Conservation (phyloP, 2,797 vertebrate genomes). For the Takifugu ocellatus region DNA sequence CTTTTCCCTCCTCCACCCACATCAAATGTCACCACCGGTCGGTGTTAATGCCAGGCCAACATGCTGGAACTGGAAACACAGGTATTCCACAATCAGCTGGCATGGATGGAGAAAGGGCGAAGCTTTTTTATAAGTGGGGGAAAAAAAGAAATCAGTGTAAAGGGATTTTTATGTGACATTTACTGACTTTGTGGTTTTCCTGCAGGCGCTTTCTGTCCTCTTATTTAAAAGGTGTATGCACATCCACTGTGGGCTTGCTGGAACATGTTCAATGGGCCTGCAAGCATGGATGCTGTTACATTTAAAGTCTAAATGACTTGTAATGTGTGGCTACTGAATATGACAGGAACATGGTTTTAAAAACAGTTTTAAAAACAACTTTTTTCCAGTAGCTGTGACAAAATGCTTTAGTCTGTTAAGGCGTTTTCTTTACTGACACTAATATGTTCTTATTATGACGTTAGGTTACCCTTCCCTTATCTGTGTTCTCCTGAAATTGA, state of each 20-base stretch:
- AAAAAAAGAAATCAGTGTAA: constrained; percentile 12
- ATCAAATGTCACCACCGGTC: constrained; percentile 13
- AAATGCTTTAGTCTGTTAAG: too few relatives aligned
- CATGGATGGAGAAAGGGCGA: constrained; percentile 20
- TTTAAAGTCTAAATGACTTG: background rate
- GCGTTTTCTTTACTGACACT: too few relatives aligned
- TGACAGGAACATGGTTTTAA: background rate
- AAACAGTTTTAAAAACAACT: background rate
- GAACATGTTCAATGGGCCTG: constrained; percentile 32
- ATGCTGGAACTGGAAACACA: constrained; percentile 61
- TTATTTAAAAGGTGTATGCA: constrained; percentile 37
- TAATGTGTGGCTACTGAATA: background rate
- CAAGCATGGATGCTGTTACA: constrained; percentile 1
- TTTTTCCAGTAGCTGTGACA: too few relatives aligned
- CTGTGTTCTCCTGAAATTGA: too few relatives aligned
- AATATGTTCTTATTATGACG: too few relatives aligned
- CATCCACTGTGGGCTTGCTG: constrained; percentile 40
- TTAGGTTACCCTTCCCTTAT: too few relatives aligned
- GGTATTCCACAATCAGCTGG: constrained; percentile 42
- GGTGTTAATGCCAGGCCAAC: constrained; percentile 26
- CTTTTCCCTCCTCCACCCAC: constrained; percentile 39
- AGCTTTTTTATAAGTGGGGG: background rate
- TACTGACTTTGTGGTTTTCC: constrained; percentile 34
- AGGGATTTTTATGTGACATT: constrained; percentile 43
- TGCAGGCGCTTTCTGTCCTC: constrained; percentile 53